Conservation (phyloP, 2,888 invertebrate species). For the Deilephila elpenor region DNA sequence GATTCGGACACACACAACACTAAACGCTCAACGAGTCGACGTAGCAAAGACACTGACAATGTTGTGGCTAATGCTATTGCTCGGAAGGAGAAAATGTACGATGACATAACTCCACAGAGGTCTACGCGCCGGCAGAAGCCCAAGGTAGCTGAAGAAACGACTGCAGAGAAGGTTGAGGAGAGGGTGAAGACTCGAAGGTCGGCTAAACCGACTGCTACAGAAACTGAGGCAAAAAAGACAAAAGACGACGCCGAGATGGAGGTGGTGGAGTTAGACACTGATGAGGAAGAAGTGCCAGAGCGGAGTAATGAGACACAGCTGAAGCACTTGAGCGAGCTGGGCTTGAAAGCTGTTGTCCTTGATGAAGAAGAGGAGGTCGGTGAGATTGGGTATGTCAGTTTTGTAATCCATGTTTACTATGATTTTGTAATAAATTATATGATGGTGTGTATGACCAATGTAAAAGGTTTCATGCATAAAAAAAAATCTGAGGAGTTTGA, state of each 20-base stretch:
- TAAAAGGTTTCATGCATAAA: too few species aligned
- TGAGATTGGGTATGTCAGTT: constrained; percentile 37
- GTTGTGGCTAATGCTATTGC: constrained; percentile 89
- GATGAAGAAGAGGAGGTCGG: constrained; percentile 62
- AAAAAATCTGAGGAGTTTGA: too few species aligned
- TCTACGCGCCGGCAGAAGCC: constrained; percentile 86
- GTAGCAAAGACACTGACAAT: constrained; percentile 87
- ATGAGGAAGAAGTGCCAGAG: constrained; percentile 57
- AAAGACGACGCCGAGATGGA: constrained; percentile 43
- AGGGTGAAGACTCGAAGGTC: constrained; percentile 71
- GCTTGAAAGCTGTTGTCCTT: constrained; percentile 72
- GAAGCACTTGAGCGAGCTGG: constrained; percentile 84
- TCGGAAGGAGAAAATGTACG: constrained; percentile 89
- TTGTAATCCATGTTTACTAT: neutral
- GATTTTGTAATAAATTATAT: neutral
- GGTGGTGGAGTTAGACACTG: constrained; percentile 48
- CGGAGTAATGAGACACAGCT: constrained; percentile 82
- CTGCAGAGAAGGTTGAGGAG: constrained; percentile 84
- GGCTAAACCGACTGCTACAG: constrained; percentile 51
- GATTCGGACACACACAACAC: constrained; percentile 68
- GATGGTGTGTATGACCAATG: too few species aligned
- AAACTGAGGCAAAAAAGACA: constrained; percentile 43
- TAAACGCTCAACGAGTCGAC: constrained; percentile 87
- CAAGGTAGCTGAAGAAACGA: constrained; percentile 86
- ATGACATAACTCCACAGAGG: constrained; percentile 71